Base-by-base conservation (phyloP, 1,140 invertebrate species). In the Ceratosolen fusciceps region DNA sequence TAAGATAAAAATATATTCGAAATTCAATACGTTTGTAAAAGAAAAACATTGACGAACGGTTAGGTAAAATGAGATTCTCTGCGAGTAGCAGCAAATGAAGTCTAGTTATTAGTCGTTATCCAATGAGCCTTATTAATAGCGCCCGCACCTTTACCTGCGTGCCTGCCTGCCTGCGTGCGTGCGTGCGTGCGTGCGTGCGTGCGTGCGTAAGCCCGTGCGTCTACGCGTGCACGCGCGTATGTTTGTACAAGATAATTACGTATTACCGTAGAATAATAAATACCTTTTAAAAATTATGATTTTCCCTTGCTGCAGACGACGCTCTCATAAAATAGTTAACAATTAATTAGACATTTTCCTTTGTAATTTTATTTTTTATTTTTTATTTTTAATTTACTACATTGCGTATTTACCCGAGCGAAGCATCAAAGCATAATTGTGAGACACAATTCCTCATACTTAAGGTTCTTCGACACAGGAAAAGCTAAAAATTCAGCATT, bases 61-160 rank as follows among this genome's bases (percentile, higher is more conserved):
- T 37, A 37, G 39, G 72, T 58, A 39, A 68, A 79, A 58, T 73
- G 26, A 68, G 78, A 65, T 74, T 70, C 74, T 74, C 78, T 72
- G 79, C 82, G 83, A 65, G 82, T 76, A 84, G 82, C 79, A 82
- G 79, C 81, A 82, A 77, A 74, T 58, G 80, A 67, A 85, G 81
- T 80, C 84, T 88, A 86, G 86, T 83, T 74, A 84, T 88, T n/a
- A 89, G 84, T 89, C 78, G 78, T 85, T 87, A 87, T 86, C 82
- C 83, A 86, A 86, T 85, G 83, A 89, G 86, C 86, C 87, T 89
- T 89, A 88, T 85, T 81, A n/a, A n/a, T n/a, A 86, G 84, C 80
- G 84, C 54, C 77, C 82, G 81, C 83, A 85, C 79, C 84, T 82
- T 82, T 81, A 84, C 80, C 83, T 80, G 14, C 49, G 67, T 56